Conservation (phyloP, 2,113 vertebrate genomes). For the Choloepus hoffmanni region DNA sequence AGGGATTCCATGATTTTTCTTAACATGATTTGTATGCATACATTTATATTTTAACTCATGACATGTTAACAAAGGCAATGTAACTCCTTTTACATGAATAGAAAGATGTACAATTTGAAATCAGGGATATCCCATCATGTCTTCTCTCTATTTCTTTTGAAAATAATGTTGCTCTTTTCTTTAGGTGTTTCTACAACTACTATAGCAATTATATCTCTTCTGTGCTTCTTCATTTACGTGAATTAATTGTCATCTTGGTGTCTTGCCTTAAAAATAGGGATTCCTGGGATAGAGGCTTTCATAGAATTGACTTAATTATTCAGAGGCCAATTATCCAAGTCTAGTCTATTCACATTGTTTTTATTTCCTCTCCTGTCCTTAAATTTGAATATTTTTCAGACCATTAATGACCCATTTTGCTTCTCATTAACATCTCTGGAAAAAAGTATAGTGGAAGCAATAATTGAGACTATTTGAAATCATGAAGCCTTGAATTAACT, state of each 20-base stretch:
- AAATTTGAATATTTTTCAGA: constrained; percentile 61
- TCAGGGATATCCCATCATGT: background rate
- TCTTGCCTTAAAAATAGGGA: constrained; percentile 31
- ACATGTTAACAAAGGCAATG: background rate
- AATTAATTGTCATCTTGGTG: constrained; percentile 30
- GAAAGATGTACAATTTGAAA: background rate
- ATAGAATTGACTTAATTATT: constrained; percentile 63
- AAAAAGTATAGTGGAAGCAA: constrained; percentile 38
- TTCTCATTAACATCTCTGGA: constrained; percentile 66
- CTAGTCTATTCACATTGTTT: constrained; percentile 56
- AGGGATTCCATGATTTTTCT: background rate
- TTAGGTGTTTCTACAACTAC: background rate
- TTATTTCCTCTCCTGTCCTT: constrained; percentile 56
- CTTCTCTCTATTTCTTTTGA: constrained; percentile 16
- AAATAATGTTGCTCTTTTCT: background rate
- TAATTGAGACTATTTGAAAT: constrained; percentile 51
- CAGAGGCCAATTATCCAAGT: constrained; percentile 56
- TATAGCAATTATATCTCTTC: constrained; percentile 37
- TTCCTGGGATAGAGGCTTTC: constrained; percentile 45
- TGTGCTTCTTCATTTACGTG: constrained; percentile 22
- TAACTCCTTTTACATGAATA: background rate
- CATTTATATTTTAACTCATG: background rate
- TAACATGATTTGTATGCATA: background rate
- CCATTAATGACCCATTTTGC: constrained; percentile 55
- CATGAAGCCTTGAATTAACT: constrained; percentile 57